A percentile compares a stretch with the other conserved stretches of the same genome.
These are phyloP conservation scores for Anguilla anguilla DNA, from an alignment of 2,797 vertebrate genomes.

Conservation along the genomic window DNA sequence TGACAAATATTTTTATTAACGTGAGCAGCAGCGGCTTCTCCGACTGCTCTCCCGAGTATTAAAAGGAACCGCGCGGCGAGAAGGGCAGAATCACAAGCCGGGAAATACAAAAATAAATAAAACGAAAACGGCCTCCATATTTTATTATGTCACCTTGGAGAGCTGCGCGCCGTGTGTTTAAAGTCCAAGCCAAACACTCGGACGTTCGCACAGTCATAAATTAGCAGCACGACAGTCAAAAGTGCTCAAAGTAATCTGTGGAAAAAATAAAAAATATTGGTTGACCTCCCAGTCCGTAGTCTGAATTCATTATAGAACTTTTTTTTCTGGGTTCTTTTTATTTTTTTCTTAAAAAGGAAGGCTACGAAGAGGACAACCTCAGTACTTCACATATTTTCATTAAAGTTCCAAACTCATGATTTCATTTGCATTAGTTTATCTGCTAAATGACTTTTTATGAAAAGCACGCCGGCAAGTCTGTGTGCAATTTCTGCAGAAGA, in stretches of 20 bases:
- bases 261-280: neutral
- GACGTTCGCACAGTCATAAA: constrained; percentile 41
- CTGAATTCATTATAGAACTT: constrained; percentile 22
- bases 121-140: constrained; percentile 32
- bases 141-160: constrained; percentile 37
- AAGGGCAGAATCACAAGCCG: constrained; percentile 22
- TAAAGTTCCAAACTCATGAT: constrained; percentile 12
- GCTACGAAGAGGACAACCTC: neutral
- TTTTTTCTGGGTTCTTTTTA: constrained; percentile 19
- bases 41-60: constrained; percentile 33
- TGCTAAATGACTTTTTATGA: neutral
- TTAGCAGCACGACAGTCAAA: constrained; percentile 39
- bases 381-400: neutral
- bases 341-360: neutral
- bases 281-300: constrained; percentile 7
- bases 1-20: constrained; percentile 43
- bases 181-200: constrained; percentile 44
- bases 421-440: constrained; percentile 6
- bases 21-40: constrained; percentile 30
- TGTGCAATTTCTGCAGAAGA: neutral
- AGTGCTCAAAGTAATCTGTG: constrained; percentile 30
- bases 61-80: constrained; percentile 24
- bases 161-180: constrained; percentile 27
- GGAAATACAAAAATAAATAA: constrained; percentile 33
- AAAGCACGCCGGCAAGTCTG: neutral